Conservation (phyloP, 1,140 invertebrate genomes). For the Oryctes rhinoceros region DNA sequence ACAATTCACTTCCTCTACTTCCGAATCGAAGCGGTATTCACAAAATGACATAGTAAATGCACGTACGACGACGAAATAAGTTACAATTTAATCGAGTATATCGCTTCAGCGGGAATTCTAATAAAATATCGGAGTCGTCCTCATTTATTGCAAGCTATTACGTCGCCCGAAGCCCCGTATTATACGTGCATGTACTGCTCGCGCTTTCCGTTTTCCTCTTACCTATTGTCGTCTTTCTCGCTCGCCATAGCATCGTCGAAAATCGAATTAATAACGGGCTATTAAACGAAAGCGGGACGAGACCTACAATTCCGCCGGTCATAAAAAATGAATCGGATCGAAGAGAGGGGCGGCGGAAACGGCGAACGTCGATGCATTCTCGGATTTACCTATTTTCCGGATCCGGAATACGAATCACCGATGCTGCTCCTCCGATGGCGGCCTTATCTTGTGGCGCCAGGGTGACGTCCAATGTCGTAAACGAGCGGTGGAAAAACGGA, state of each 20-base stretch:
- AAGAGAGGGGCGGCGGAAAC: not conserved
- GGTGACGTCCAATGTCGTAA: conserved; percentile 41
- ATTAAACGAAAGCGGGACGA: conserved; percentile 6
- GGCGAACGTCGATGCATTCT: not conserved
- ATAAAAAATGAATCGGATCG: conserved; percentile 29
- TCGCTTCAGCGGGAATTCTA: too few species aligned
- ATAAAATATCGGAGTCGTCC: too few species aligned
- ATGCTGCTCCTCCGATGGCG: not conserved
- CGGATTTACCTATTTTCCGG: conserved; percentile 37
- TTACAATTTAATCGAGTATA: too few species aligned
- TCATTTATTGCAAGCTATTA: too few species aligned
- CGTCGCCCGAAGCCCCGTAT: too few species aligned
- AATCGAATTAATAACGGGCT: conserved; percentile 28
- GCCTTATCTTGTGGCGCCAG: conserved; percentile 39
- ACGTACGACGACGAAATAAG: too few species aligned
- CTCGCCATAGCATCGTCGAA: not conserved
- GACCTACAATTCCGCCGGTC: not conserved
- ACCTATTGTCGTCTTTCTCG: not conserved
- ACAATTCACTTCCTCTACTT: too few species aligned
- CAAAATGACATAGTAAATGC: too few species aligned
- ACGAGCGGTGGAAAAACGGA: conserved; percentile 34
- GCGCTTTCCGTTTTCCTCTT: too few species aligned
- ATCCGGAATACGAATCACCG: conserved; percentile 31
- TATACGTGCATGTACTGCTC: not conserved
- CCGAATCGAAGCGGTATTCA: too few species aligned